Evolutionary conservation across 2,797 vertebrate genomes (phyloP).

Genomic region (Phylloscopus collybita): DNA sequence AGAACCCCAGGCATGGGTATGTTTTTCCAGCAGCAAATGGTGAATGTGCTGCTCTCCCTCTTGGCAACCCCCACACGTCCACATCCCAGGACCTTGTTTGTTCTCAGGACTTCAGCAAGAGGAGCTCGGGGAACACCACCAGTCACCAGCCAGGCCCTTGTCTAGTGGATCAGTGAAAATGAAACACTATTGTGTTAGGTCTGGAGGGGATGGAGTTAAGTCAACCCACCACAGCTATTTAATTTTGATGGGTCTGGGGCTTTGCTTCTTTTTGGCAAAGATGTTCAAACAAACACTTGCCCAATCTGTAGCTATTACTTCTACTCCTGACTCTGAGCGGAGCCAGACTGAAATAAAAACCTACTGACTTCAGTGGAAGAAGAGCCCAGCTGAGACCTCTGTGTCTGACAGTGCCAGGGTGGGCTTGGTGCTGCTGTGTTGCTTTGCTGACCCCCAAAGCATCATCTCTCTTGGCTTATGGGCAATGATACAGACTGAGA

Average conservation of each 20-base stretch:
- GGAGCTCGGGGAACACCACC: fast-evolving
- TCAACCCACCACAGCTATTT: not conserved
- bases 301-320: not conserved
- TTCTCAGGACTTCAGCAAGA: not conserved
- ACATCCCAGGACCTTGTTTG: not conserved
- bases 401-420: fast-evolving
- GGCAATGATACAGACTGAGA: not conserved
- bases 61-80: not conserved
- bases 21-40: slow-evolving; percentile 24
- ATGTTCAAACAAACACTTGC: not conserved
- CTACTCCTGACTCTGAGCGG: not conserved
- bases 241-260: not conserved
- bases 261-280: not conserved
- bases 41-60: not conserved
- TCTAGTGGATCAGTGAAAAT: not conserved
- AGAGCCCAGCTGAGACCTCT: not conserved
- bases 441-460: not conserved
- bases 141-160: not conserved
- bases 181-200: not conserved
- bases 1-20: not conserved
- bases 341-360: not conserved
- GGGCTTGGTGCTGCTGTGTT: not conserved
- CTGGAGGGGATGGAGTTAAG: not conserved
- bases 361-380: not conserved
- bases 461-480: not conserved